Conservation (phyloP, 2,113 vertebrate species). For the Nothobranchius furzeri region DNA sequence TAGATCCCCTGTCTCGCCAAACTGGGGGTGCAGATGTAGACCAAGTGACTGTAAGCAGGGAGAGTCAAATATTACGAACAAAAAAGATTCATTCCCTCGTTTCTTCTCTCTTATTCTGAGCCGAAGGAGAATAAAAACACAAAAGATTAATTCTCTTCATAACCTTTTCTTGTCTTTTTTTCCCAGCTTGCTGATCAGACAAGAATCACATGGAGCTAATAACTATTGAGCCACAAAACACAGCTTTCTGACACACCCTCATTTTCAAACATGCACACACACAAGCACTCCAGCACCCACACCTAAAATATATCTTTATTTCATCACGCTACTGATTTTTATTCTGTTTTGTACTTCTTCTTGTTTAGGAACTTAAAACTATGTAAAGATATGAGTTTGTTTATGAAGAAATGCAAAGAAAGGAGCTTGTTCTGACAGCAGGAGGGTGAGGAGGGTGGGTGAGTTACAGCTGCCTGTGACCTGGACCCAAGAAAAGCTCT, state of each 20-base stretch:
- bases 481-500: constrained; percentile 41
- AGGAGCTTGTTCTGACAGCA: constrained; percentile 7
- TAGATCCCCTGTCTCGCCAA: constrained; percentile 54
- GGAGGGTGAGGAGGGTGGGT: constrained; percentile 11
- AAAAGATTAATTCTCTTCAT: constrained; percentile 9
- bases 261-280: background rate
- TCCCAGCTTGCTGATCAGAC: constrained; percentile 26
- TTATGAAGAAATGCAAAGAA: constrained; percentile 8
- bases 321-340: no score
- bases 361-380: constrained; percentile 18
- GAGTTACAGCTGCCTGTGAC: constrained; percentile 47
- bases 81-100: constrained; percentile 2
- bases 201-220: constrained; percentile 55
- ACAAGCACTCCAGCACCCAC: background rate
- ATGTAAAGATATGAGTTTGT: background rate
- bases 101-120: background rate
- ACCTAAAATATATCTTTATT: no score
- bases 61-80: constrained; percentile 31
- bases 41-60: constrained; percentile 29
- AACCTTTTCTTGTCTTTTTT: constrained; percentile 19
- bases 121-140: constrained; percentile 12
- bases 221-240: constrained; percentile 42
- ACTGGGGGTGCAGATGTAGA: constrained; percentile 22
- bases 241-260: constrained; percentile 22
- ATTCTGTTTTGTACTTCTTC: no score